phyloP scores from a whole-genome alignment of 2,888 invertebrate genomes.

The Teleogryllus oceanicus region DNA sequence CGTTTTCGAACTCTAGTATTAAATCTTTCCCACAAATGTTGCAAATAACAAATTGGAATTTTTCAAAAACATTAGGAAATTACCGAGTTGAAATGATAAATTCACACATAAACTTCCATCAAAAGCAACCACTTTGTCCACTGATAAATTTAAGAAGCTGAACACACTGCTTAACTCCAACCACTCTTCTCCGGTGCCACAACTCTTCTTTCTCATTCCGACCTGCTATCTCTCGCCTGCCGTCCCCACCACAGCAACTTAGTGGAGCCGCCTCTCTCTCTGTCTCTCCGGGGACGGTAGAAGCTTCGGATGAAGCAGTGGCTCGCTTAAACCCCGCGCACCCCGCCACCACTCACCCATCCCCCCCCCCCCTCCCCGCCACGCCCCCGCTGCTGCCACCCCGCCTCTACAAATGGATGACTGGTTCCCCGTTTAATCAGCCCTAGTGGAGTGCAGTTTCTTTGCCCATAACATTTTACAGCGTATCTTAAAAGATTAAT shows the following conservation, averaged over 20 bases:
- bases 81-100: too few relatives aligned
- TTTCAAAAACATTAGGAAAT: too few relatives aligned
- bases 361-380: not conserved
- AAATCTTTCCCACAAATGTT: too few relatives aligned
- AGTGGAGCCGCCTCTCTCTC: not conserved
- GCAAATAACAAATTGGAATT: too few relatives aligned
- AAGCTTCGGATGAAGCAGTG: not conserved
- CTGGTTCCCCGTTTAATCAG: constrained; percentile 1
- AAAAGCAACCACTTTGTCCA: too few relatives aligned
- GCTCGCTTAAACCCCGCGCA: not conserved
- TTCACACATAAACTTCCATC: too few relatives aligned
- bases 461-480: constrained; percentile 18
- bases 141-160: too few relatives aligned
- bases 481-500: constrained; percentile 18
- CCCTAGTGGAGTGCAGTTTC: constrained; percentile 18
- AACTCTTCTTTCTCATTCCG: too few relatives aligned
- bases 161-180: too few relatives aligned
- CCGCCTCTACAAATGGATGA: not conserved
- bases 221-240: too few relatives aligned
- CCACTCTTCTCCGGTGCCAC: too few relatives aligned
- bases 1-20: too few relatives aligned
- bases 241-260: not conserved
- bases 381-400: not conserved
- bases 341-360: not conserved
- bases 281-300: not conserved